These are phyloP conservation scores for Silurus meridionalis DNA, from an alignment of 2,113 vertebrate genomes.

Conservation along the genomic window DNA sequence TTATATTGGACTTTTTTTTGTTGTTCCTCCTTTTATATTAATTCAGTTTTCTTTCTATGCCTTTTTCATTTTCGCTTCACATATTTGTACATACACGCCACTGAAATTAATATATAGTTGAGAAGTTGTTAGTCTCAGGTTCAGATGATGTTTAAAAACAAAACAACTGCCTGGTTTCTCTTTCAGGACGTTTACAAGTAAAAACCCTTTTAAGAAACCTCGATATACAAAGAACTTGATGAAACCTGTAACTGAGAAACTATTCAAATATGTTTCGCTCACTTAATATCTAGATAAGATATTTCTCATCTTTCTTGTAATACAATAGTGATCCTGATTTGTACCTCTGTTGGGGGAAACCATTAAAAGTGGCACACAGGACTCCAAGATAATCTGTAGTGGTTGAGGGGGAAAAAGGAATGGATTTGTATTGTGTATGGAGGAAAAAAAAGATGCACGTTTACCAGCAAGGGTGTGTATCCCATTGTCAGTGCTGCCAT, in stretches of 20 bases:
- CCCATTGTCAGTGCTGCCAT: neutral
- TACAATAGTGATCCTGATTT: neutral
- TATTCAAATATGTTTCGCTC: neutral
- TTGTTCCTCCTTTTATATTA: neutral
- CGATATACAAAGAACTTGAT: neutral
- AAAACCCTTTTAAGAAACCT: neutral
- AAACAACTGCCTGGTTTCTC: neutral
- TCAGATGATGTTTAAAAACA: too few relatives aligned
- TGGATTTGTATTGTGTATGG: neutral
- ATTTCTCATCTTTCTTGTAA: neutral
- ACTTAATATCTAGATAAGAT: neutral
- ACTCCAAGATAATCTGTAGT: neutral
- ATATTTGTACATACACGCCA: neutral
- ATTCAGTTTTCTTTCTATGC: neutral
- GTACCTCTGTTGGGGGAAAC: neutral
- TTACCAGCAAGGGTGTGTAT: neutral
- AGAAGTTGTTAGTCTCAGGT: too few relatives aligned
- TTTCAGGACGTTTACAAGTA: neutral
- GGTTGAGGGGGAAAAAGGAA: neutral
- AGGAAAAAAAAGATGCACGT: neutral
- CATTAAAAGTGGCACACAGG: neutral
- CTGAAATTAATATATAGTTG: neutral
- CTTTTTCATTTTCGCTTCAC: neutral
- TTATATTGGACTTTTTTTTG: neutral
- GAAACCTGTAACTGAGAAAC: neutral